Conservation (phyloP, 2,888 invertebrate genomes). For the Ophion ventricosus region DNA sequence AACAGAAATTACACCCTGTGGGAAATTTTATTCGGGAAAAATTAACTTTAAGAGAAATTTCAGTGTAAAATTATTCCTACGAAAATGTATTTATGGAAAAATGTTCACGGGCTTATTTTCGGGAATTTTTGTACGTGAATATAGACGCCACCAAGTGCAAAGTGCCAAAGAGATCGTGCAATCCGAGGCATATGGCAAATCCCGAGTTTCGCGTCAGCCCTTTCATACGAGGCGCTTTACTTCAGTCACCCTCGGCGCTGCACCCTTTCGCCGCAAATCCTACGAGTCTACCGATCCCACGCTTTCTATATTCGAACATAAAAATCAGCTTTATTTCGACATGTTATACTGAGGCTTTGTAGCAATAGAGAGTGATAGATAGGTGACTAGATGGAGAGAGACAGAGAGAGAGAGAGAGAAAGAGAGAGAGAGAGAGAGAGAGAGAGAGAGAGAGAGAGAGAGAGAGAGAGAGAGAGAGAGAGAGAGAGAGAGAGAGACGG, state of each 20-base stretch:
- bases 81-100: not conserved
- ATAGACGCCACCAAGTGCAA: not conserved
- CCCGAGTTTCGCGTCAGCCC: constrained; percentile 72
- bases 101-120: not conserved
- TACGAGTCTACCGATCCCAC: constrained; percentile 74
- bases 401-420: constrained; percentile 10
- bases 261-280: constrained; percentile 73
- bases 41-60: too few species aligned
- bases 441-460: constrained; percentile 16
- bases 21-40: too few species aligned
- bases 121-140: not conserved
- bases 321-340: constrained; percentile 79
- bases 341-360: constrained; percentile 55
- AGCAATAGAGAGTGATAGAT: constrained; percentile 32
- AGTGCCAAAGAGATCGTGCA: not conserved
- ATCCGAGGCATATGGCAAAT: constrained; percentile 52
- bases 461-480: constrained; percentile 32
- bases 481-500: constrained; percentile 25
- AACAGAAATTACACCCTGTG: too few species aligned
- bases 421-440: too few species aligned
- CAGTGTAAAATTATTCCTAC: too few species aligned
- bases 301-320: constrained; percentile 79
- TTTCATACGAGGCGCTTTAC: constrained; percentile 66
- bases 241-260: constrained; percentile 45
- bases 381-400: constrained; percentile 26